phyloP scores from a whole-genome alignment of 2,888 invertebrate species.

The Nephrotoma flavescens region DNA sequence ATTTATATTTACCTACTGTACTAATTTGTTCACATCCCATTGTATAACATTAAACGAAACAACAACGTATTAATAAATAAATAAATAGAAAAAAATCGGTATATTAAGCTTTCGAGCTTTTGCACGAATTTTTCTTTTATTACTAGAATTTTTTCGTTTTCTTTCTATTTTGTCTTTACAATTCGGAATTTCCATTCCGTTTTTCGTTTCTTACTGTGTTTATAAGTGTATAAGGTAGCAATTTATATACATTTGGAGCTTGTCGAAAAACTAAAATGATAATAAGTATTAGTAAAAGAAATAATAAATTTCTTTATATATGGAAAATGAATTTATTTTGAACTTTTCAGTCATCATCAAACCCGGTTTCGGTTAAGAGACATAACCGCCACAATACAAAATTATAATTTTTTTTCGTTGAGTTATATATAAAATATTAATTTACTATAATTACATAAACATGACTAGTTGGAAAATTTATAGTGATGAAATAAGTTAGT shows the following conservation, averaged over 20 bases:
- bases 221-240: not conserved
- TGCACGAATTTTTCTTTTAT: not conserved
- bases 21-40: not conserved
- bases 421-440: not conserved
- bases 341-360: slow-evolving; percentile 1
- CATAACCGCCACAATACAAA: not conserved
- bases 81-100: not conserved
- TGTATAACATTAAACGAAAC: not conserved
- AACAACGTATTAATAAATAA: not conserved
- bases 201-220: not conserved
- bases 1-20: not conserved
- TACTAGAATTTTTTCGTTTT: not conserved
- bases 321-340: not conserved
- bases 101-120: not conserved
- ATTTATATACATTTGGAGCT: not conserved
- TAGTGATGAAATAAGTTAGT: not conserved
- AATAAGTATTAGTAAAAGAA: not conserved
- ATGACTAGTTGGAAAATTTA: not conserved
- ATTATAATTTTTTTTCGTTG: not conserved
- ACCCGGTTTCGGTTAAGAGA: not conserved
- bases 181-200: not conserved
- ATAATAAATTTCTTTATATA: not conserved
- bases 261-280: not conserved
- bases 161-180: not conserved
- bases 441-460: not conserved